Percentiles rank a stretch among this genome's conserved stretches.
These are phyloP conservation scores for Zootoca vivipara DNA, from an alignment of 2,113 vertebrate genomes.

Conservation along the genomic window DNA sequence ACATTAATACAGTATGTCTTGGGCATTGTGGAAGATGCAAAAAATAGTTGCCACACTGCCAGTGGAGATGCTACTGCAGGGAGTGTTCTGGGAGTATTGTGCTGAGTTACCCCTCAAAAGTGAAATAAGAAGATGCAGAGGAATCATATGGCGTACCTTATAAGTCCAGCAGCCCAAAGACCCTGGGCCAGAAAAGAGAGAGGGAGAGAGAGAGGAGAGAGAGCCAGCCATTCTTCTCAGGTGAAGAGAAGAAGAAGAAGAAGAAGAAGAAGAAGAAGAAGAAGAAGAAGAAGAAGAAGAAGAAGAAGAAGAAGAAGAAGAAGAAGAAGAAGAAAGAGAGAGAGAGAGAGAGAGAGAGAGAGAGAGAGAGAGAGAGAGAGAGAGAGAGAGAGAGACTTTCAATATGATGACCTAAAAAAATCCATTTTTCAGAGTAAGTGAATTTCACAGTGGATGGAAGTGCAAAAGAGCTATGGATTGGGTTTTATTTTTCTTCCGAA, in stretches of 20 bases:
- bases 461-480: conserved; percentile 61
- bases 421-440: conserved; percentile 54
- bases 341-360: too few relatives aligned
- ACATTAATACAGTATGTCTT: too few relatives aligned
- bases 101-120: not conserved
- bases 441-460: conserved; percentile 66
- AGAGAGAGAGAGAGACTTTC: conserved; percentile 24
- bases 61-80: too few relatives aligned
- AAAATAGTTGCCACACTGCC: too few relatives aligned
- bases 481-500: conserved; percentile 57
- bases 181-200: not conserved
- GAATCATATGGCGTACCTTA: not conserved
- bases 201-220: too few relatives aligned
- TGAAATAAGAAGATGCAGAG: not conserved
- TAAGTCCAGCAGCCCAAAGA: not conserved
- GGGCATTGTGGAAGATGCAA: too few relatives aligned
- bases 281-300: too few relatives aligned
- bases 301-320: too few relatives aligned
- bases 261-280: too few relatives aligned
- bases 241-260: not conserved
- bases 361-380: not conserved
- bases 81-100: too few relatives aligned
- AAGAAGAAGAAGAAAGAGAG: too few relatives aligned
- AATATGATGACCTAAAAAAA: conserved; percentile 39
- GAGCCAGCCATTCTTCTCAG: not conserved